Evolutionary conservation across 2,113 vertebrate species (phyloP).

Genomic region (Pagrus major): DNA sequence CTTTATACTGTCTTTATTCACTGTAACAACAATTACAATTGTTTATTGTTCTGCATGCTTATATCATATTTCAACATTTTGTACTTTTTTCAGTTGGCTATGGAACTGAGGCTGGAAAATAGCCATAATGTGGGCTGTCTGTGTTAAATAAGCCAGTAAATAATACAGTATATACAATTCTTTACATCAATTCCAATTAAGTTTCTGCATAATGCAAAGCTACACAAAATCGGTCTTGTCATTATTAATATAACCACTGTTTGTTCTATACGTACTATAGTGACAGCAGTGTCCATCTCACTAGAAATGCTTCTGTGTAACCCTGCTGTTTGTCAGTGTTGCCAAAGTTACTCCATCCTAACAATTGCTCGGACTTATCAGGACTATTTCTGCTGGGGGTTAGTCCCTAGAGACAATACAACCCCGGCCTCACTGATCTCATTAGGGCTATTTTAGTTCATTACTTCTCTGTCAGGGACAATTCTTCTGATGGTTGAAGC

Average conservation of each 20-base stretch:
- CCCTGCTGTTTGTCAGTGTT: slow-evolving; percentile 39
- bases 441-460: slow-evolving; percentile 78
- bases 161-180: not conserved
- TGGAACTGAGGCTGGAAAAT: not conserved
- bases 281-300: not conserved
- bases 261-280: not conserved
- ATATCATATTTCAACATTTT: not conserved
- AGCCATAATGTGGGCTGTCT: not conserved
- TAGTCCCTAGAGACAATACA: slow-evolving; percentile 53
- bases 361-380: slow-evolving; percentile 67
- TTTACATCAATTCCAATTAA: not conserved
- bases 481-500: slow-evolving; percentile 63
- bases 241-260: not conserved
- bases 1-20: not conserved
- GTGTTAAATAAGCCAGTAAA: not conserved
- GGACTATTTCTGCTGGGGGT: slow-evolving; percentile 68
- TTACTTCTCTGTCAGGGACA: slow-evolving; percentile 65
- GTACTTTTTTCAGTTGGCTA: not conserved
- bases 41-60: not conserved
- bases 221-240: not conserved
- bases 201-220: not conserved
- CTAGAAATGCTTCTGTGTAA: slow-evolving; percentile 7
- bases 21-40: not conserved
- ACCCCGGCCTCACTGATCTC: slow-evolving; percentile 60
- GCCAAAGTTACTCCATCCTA: slow-evolving; percentile 61